A percentile compares a stretch with the other conserved stretches of the same genome.
These are phyloP conservation scores for Paguma larvata DNA, from an alignment of 2,797 vertebrate species.

Conservation along the genomic window DNA sequence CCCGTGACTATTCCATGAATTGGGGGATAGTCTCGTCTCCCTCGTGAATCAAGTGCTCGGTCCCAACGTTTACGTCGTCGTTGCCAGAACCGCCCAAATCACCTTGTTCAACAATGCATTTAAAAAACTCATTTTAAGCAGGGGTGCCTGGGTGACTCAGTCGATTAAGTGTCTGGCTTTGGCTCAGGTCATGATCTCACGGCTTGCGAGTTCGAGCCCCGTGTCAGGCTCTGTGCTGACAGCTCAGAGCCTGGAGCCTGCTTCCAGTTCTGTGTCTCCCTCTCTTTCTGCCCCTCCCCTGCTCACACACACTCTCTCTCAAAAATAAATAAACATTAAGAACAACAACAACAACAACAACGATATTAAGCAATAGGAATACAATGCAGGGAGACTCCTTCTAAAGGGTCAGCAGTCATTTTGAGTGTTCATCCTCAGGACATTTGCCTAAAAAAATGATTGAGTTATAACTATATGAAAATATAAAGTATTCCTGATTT, in stretches of 20 bases:
- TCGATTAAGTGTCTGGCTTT: too few species aligned
- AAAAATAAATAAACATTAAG: too few species aligned
- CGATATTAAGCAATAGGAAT: neutral
- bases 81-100: neutral
- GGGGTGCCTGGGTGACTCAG: too few species aligned
- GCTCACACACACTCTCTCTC: too few species aligned
- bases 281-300: too few species aligned
- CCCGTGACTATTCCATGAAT: neutral
- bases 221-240: too few species aligned
- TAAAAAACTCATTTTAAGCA: slow-evolving; percentile 36
- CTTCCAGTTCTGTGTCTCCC: too few species aligned
- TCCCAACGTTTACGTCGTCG: neutral
- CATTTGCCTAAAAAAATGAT: neutral
- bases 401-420: neutral
- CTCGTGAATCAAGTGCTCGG: neutral
- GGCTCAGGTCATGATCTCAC: too few species aligned
- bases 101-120: neutral
- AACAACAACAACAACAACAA: too few species aligned
- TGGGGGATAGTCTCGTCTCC: slow-evolving; percentile 3
- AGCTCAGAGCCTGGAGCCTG: too few species aligned
- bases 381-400: neutral
- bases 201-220: too few species aligned
- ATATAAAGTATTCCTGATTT: slow-evolving; percentile 32
- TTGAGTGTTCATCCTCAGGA: neutral
- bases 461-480: neutral